Base-by-base conservation (phyloP, 2,113 vertebrate genomes). In the Balaeniceps rex region DNA sequence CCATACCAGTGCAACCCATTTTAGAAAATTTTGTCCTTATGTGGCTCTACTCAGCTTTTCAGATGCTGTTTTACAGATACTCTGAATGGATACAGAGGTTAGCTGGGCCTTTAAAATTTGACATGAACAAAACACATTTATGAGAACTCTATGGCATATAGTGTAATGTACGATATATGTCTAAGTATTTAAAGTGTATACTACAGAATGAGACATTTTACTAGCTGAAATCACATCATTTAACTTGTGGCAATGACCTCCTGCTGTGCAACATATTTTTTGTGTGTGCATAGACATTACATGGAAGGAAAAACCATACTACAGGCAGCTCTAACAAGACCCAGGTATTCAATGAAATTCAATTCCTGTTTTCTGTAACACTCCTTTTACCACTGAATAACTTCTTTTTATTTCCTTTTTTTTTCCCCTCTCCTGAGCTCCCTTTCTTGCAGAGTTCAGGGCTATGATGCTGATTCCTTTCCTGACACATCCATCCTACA, bases 281-380 rank as follows among this genome's bases (percentile, higher is more conserved):
- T 90, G 60, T 82, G 78, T 87, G 78, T 42, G 26, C 26, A 75
- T 25, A 93, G 96, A 82, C 72, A 60, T 91, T 94, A 64, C 64
- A 84, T 70, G 44, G 87, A 90, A 77, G 33, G 44, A 57, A 93
- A 97, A 97, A 68, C 3, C 61, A 44, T 71, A 64, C n/a, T 72
- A 72, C 17, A 87, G 52, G 51, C 87, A 93, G 58, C 44, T 88
- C 70, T 97, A 94, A 96, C 65, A 77, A 95, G 96, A 92, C 83
- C 79, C 95, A 94, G 79, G 82, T 94, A 96, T 75, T 94, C 88
- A 81, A 82, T 96, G 91, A 97, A 97, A 96, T 78, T 88, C 44
- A 80, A 91, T 82, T 89, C 83, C 89, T 90, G 44, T 72, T 94
- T 90, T 91, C 65, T 94, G 57, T 38, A 91, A 52, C n/a, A 79